Evolutionary conservation across 2,797 vertebrate species (phyloP), one percentile per base, ranked within the genome.

Genomic region (Centropyge bicolor): DNA sequence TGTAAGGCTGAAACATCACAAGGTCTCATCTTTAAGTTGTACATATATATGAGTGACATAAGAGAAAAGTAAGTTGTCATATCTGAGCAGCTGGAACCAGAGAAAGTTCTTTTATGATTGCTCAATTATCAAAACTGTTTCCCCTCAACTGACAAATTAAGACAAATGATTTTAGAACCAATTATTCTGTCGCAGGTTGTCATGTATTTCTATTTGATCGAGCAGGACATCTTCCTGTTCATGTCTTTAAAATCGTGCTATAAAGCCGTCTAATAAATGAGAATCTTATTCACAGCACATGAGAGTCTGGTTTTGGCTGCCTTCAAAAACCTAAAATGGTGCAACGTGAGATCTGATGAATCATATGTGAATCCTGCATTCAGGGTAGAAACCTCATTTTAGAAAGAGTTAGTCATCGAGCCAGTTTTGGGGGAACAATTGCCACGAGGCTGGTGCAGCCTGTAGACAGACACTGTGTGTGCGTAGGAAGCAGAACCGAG

Each of bases 381-480:
- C 83, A 71, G 61, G 22, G 72, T 24, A 36, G 43, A 68, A 76
- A 59, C 22, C 55, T 81, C 43, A 60, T 86, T 79, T 85, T 65
- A 73, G 78, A 83, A 63, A 4, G 80, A 62, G 57, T 86, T 87
- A 84, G 86, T 91, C 91, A 88, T 84, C 27, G 12, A 74, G 84
- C 0, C 73, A 31, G 63, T 77, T 86, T 68, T 67, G 17, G 67
- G 67, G 71, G 68, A 77, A 86, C 78, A 86, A 82, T 75, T 67
- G 76, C 73, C 77, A 67, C 0, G 72, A 88, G 83, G 83, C 75
- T 54, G 66, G 22, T 68, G 69, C 41, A 67, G 74, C 70, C 51
- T 61, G 80, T 49, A n/a, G 73, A 59, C 38, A 57, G 76, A 87
- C 35, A 78, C 63, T 48, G 35, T 22, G 57, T 20, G 41, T 8